Evolutionary conservation across 30 jellyfish, hydroid and myxozoan genomes (phyloP).

Genomic region (Nemopilema nomurai): DNA sequence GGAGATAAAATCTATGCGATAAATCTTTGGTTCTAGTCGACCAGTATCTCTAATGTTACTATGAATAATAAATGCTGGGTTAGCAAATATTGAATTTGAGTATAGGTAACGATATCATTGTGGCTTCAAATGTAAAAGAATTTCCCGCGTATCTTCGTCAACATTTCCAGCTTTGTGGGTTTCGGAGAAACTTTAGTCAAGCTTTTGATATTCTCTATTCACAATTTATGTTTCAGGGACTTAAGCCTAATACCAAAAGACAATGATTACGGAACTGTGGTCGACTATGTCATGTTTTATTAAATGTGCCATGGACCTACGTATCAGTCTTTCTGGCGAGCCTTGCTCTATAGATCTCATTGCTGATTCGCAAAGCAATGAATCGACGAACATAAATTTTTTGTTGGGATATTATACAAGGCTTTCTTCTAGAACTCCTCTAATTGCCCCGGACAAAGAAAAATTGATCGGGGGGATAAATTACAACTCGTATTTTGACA

Average conservation of each 20-base stretch:
- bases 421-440: too few species aligned
- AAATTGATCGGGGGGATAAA: too few species aligned
- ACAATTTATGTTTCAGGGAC: neutral
- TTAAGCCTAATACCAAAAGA: neutral
- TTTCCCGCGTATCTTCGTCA: neutral
- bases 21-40: too few species aligned
- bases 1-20: too few species aligned
- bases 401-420: too few species aligned
- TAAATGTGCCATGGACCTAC: neutral
- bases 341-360: neutral
- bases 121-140: neutral
- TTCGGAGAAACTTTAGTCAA: neutral
- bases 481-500: too few species aligned
- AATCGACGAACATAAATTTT: too few species aligned
- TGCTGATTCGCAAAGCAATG: neutral
- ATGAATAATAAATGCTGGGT: neutral
- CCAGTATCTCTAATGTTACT: neutral
- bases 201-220: neutral
- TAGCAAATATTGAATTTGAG: neutral
- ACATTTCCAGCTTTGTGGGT: neutral
- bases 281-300: neutral
- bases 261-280: neutral
- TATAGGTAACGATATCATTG: neutral
- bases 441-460: too few species aligned
- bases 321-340: neutral